Evolutionary conservation across 1,140 invertebrate species (phyloP), one percentile per base, ranked within the genome.

Genomic region (Neodiprion fabricii): DNA sequence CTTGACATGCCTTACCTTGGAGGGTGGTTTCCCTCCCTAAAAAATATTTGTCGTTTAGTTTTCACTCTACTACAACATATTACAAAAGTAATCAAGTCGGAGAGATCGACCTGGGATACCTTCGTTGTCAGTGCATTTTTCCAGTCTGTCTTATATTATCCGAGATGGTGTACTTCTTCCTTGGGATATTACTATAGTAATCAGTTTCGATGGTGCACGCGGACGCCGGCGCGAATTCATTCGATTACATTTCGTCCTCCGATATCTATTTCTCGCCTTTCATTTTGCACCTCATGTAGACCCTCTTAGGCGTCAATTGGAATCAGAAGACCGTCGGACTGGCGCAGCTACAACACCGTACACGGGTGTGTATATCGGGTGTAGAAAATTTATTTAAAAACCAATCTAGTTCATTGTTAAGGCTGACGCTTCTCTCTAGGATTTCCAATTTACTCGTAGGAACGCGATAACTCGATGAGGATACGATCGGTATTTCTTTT

Each of bases 351-450:
- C 28, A 40, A 40, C 28, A 21, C 17, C 17, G 53, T 17, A 17
- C n/a, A 40, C 28, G 28, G 28, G 2, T 1, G 28, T 1, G 28
- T 40, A 40, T 40, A 40, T 40, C 4, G 9, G 11, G 53, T 9
- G n/a, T 61, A 71, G 72, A 73, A 77, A 82, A 82, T 82, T 79
- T 79, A 78, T 76, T 82, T 79, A 77, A 77, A 79, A 82, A 78
- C 80, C 80, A 82, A 82, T 82, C 80, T 82, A 71, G 74, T 12
- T 69, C 68, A 67, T 78, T 73, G 74, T 80, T 79, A 78, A 17
- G n/a, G 53, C 53, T 61, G n/a, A 61, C 9, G n/a, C n/a, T 12
- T 5, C n/a, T 61, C 53, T 17, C 53, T 61, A 61, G 9, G 53
- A 61, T 61, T 40, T 61, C 11, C 53, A 61, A 61, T 61, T 61